These are phyloP conservation scores for Diarsia mendica DNA, from an alignment of 2,888 invertebrate genomes.

Conservation along the genomic window DNA sequence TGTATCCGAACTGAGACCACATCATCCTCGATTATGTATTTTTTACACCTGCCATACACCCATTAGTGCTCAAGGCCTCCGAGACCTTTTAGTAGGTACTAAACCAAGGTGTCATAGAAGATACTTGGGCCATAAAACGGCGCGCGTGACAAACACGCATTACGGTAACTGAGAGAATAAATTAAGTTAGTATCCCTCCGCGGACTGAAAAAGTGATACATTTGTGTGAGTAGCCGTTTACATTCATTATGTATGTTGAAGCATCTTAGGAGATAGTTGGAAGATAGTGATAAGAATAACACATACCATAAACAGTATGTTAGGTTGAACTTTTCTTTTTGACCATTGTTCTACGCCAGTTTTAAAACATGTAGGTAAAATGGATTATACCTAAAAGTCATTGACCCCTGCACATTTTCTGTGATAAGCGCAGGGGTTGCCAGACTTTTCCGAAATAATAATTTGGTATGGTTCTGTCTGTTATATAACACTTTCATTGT, in stretches of 20 bases:
- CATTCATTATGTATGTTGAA: constrained; percentile 19
- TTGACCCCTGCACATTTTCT: too few relatives aligned
- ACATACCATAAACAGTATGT: background rate
- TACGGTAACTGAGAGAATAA: constrained; percentile 37
- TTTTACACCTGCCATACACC: background rate
- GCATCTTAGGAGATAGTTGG: background rate
- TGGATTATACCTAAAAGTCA: too few relatives aligned
- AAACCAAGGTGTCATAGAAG: constrained; percentile 21
- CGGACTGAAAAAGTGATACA: constrained; percentile 44
- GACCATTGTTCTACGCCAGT: too few relatives aligned
- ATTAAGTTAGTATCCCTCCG: constrained; percentile 40
- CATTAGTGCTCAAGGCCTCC: constrained; percentile 4
- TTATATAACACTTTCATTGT: too few relatives aligned
- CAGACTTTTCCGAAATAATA: too few relatives aligned
- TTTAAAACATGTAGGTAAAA: too few relatives aligned
- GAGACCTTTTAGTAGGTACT: constrained; percentile 12
- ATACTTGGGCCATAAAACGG: constrained; percentile 27
- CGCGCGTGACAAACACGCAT: constrained; percentile 49
- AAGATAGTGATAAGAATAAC: background rate
- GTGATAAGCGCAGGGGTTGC: too few relatives aligned
- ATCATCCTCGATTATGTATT: background rate
- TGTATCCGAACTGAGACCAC: background rate
- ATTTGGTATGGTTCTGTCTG: too few relatives aligned
- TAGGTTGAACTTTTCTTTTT: too few relatives aligned
- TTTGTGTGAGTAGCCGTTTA: constrained; percentile 42